Percentiles rank a stretch among this genome's conserved stretches.
These are phyloP conservation scores for Paradoxurus hermaphroditus DNA, from an alignment of 2,113 vertebrate species.

Conservation along the genomic window DNA sequence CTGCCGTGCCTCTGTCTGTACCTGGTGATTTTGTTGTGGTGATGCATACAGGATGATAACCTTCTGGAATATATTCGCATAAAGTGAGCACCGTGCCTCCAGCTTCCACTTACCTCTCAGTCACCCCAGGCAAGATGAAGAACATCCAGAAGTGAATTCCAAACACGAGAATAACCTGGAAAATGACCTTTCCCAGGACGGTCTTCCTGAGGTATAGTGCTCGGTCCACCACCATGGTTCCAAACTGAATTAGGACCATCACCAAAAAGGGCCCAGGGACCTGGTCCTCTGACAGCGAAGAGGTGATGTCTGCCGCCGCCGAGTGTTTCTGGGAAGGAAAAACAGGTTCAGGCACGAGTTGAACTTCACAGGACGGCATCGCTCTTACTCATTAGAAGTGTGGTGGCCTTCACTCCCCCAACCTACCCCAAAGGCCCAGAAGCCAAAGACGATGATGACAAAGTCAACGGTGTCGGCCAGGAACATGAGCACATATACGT, in stretches of 20 bases:
- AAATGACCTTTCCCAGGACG: constrained; percentile 96
- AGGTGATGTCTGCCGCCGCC: constrained; percentile 95
- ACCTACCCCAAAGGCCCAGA: constrained; percentile 97
- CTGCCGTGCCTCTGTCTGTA: too few species aligned
- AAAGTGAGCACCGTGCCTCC: not conserved
- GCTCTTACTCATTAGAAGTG: fast-evolving
- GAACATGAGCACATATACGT: constrained; percentile 99
- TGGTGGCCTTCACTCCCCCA: not conserved
- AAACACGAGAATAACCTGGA: constrained; percentile 97
- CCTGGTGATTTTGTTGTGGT: not conserved
- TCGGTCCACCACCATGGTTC: constrained; percentile 98
- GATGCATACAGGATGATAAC: not conserved
- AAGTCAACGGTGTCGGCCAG: constrained; percentile 97
- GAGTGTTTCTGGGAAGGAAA: constrained; percentile 93
- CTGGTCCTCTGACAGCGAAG: constrained; percentile 97
- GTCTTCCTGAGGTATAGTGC: constrained; percentile 98
- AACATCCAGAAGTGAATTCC: constrained; percentile 99
- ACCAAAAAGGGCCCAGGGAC: constrained; percentile 96
- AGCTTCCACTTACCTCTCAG: constrained; percentile 88
- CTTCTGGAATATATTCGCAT: not conserved
- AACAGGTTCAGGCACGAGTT: not conserved
- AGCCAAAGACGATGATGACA: constrained; percentile 98
- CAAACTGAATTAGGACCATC: constrained; percentile 99
- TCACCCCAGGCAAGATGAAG: constrained; percentile 95
- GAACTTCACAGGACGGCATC: not conserved